phyloP scores from a whole-genome alignment of 2,797 vertebrate species.

The Rhabdophis nuchalis region DNA sequence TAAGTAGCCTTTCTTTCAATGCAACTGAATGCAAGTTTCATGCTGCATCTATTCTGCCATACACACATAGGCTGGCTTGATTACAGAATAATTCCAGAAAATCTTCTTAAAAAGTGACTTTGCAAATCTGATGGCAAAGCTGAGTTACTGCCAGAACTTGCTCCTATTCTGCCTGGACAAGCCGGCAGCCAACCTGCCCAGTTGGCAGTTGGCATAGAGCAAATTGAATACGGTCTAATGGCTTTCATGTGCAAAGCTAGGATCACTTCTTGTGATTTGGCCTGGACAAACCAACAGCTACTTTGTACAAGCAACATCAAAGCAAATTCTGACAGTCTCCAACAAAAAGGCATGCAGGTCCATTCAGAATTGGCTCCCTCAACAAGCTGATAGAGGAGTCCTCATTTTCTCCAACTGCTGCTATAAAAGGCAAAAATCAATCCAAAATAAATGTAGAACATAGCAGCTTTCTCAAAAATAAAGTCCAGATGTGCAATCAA shows the following conservation, averaged over 20 bases:
- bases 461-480: neutral
- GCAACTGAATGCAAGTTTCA: neutral
- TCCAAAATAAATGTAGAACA: neutral
- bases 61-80: neutral
- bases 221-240: neutral
- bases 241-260: slow-evolving; percentile 4
- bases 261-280: neutral
- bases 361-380: neutral
- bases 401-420: neutral
- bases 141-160: neutral
- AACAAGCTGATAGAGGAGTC: neutral
- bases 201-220: neutral
- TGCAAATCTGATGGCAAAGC: neutral
- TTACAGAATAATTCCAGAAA: neutral
- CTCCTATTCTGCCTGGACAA: neutral
- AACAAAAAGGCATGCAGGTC: neutral
- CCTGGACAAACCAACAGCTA: neutral
- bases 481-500: neutral
- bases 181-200: neutral
- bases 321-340: neutral
- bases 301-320: neutral
- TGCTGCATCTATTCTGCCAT: neutral
- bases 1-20: neutral
- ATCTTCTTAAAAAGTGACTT: neutral
- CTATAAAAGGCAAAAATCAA: neutral